Percentiles rank a stretch among this genome's conserved stretches.
phyloP scores from a whole-genome alignment of 2,797 vertebrate species.

The Falco cherrug region DNA sequence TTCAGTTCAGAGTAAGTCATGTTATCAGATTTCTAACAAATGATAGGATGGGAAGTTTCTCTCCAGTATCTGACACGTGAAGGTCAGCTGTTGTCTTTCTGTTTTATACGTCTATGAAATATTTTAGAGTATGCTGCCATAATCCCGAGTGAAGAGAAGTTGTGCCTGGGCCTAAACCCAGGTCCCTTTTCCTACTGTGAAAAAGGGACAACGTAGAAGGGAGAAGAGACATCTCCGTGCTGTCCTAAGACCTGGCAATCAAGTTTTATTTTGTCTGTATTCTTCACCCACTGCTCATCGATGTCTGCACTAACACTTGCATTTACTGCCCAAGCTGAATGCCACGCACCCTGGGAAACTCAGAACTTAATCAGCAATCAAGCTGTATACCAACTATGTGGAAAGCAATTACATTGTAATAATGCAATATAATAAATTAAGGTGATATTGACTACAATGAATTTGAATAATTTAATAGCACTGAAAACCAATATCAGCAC shows the following conservation, averaged over 20 bases:
- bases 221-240: neutral
- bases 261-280: neutral
- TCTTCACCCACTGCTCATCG: neutral
- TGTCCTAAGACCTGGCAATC: neutral
- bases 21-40: neutral
- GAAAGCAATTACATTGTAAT: neutral
- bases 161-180: neutral
- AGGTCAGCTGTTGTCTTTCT: neutral
- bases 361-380: neutral
- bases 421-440: slow-evolving; percentile 14
- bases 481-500: slow-evolving; percentile 25
- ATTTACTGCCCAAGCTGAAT: neutral
- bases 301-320: neutral
- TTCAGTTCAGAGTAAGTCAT: neutral
- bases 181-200: neutral
- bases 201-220: neutral
- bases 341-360: neutral
- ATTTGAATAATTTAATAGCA: slow-evolving; percentile 47
- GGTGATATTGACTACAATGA: neutral
- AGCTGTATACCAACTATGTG: neutral
- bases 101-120: neutral
- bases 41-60: neutral
- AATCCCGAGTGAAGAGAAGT: neutral
- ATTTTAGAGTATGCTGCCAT: neutral
- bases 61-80: neutral